phyloP scores from a whole-genome alignment of 2,888 invertebrate genomes.

The Keiferia lycopersicella region DNA sequence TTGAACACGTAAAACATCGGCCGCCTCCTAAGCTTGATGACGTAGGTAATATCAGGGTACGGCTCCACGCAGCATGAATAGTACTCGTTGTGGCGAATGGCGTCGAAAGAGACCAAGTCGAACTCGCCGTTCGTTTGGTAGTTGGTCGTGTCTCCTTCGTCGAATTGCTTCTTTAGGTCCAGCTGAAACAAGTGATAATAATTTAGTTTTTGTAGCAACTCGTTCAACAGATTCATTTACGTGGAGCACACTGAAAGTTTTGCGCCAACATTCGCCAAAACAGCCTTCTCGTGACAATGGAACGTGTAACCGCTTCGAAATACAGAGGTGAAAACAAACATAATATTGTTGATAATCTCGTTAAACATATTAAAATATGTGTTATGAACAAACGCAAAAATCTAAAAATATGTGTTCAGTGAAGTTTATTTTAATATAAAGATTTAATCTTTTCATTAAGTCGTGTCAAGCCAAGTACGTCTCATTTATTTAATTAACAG shows the following conservation, averaged over 20 bases:
- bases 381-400: too few relatives aligned
- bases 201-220: too few relatives aligned
- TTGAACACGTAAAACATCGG: slow-evolving; percentile 94
- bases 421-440: neutral
- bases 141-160: slow-evolving; percentile 92
- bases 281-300: too few relatives aligned
- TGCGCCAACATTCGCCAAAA: too few relatives aligned
- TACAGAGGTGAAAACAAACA: too few relatives aligned
- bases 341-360: too few relatives aligned
- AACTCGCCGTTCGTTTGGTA: slow-evolving; percentile 97
- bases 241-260: too few relatives aligned
- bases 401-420: too few relatives aligned
- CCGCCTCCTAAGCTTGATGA: slow-evolving; percentile 87
- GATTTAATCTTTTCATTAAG: neutral
- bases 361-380: too few relatives aligned
- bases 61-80: slow-evolving; percentile 92
- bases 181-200: slow-evolving; percentile 69
- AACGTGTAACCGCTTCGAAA: too few relatives aligned
- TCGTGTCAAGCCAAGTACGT: neutral
- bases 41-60: slow-evolving; percentile 92
- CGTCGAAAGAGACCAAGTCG: slow-evolving; percentile 89
- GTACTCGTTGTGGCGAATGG: slow-evolving; percentile 86
- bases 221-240: too few relatives aligned
- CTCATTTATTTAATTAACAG: neutral
- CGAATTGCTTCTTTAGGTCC: slow-evolving; percentile 88